Evolutionary conservation across 2,113 vertebrate species (phyloP).

Genomic region (Rhabdomys dilectus): DNA sequence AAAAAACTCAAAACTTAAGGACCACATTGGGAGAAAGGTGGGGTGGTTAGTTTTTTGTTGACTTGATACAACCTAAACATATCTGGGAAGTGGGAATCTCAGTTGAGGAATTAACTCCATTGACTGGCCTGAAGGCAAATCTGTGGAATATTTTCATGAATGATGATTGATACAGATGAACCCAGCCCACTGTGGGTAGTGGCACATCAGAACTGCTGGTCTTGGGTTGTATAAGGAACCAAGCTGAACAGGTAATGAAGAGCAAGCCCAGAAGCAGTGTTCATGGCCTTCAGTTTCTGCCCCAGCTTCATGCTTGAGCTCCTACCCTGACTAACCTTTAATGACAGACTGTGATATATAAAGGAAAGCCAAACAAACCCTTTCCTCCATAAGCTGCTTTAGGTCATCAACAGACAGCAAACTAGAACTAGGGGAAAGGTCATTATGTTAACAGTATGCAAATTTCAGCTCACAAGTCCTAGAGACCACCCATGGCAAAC

Average conservation of each 20-base stretch:
- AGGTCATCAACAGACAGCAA: background rate
- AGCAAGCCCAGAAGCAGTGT: background rate
- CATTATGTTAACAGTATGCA: background rate
- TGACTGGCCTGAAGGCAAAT: background rate
- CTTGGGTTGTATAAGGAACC: background rate
- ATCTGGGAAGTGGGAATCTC: background rate
- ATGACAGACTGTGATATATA: background rate
- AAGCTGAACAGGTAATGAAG: background rate
- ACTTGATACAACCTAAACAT: background rate
- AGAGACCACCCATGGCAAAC: background rate
- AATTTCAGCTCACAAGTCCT: background rate
- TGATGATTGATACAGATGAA: background rate
- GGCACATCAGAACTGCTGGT: background rate
- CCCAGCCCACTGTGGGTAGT: background rate
- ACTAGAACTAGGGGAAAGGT: background rate
- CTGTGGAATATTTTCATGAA: background rate
- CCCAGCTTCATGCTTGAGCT: background rate
- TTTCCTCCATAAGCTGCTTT: background rate
- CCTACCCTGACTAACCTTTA: background rate
- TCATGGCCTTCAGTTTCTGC: background rate
- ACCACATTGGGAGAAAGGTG: background rate
- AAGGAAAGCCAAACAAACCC: background rate
- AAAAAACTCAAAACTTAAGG: constrained; percentile 51
- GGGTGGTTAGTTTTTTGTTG: background rate
- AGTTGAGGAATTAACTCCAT: background rate